phyloP scores from a whole-genome alignment of 1,140 invertebrate genomes.

The Drosophila micromelanica region DNA sequence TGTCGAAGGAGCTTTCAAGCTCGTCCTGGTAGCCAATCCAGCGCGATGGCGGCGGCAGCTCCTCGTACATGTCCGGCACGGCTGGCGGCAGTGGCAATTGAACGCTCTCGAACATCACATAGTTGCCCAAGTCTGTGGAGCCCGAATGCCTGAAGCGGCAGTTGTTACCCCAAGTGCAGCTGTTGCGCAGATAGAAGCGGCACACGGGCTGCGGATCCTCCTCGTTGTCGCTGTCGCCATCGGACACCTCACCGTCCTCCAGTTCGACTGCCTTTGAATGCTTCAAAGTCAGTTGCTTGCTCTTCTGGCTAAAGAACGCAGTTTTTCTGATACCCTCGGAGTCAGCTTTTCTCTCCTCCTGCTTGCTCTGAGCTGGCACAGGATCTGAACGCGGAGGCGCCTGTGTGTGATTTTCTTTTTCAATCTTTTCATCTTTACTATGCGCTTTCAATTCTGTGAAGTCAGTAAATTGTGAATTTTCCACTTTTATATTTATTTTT shows the following conservation, averaged over 20 bases:
- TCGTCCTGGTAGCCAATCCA: background rate
- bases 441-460: background rate
- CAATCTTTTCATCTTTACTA: too few species aligned
- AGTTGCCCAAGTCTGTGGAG: slow-evolving; percentile 27
- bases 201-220: slow-evolving; percentile 33
- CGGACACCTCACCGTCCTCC: slow-evolving; percentile 55
- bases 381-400: too few species aligned
- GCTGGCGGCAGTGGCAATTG: slow-evolving; percentile 2
- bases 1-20: slow-evolving; percentile 8
- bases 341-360: background rate
- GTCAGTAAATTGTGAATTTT: background rate
- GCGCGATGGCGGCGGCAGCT: background rate
- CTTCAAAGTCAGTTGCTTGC: background rate
- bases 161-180: slow-evolving; percentile 34
- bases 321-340: background rate
- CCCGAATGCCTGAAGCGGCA: slow-evolving; percentile 48
- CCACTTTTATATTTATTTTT: background rate
- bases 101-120: slow-evolving; percentile 54
- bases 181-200: slow-evolving; percentile 27
- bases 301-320: background rate
- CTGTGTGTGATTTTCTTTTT: background rate
- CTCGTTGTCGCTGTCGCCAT: background rate
- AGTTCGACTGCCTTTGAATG: background rate
- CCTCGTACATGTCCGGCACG: too few species aligned
- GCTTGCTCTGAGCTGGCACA: too few species aligned